phyloP scores from a whole-genome alignment of 23 tunicate genomes.

The Corella eumyota region DNA sequence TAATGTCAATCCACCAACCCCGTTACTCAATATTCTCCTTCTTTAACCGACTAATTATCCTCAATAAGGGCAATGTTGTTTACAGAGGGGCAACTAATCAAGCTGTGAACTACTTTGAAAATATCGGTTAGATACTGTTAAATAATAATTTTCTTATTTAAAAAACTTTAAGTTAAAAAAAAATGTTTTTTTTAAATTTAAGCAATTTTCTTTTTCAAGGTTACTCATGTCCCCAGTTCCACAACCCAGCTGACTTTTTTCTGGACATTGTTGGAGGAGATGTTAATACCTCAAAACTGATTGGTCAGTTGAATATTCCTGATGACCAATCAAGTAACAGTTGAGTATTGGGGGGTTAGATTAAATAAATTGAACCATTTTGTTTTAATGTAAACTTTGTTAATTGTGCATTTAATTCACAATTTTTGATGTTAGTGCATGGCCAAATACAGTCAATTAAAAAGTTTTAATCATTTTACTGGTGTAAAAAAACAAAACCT shows the following conservation, averaged over 20 bases:
- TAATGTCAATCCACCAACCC: constrained; percentile 90
- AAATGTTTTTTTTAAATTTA: too few relatives aligned
- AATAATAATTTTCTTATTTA: background rate
- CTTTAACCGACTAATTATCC: constrained; percentile 60
- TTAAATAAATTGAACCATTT: too few relatives aligned
- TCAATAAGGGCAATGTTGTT: constrained; percentile 48
- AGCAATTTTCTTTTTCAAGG: too few relatives aligned
- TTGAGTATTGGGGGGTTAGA: too few relatives aligned
- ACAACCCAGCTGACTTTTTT: constrained; percentile 70
- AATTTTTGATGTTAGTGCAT: too few relatives aligned
- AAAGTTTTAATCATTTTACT: too few relatives aligned
- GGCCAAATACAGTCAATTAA: too few relatives aligned
- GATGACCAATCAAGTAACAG: too few relatives aligned
- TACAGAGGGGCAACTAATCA: constrained; percentile 63
- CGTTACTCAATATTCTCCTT: constrained; percentile 87
- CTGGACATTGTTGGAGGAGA: constrained; percentile 65
- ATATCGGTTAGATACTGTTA: constrained; percentile 53
- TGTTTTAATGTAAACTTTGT: too few relatives aligned
- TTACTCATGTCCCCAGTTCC: constrained; percentile 41
- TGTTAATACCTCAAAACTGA: constrained; percentile 26
- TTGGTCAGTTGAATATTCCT: constrained; percentile 21
- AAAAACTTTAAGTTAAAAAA: too few relatives aligned
- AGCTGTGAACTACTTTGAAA: constrained; percentile 55
- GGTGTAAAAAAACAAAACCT: too few relatives aligned
- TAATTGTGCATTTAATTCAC: too few relatives aligned